A percentile compares a stretch with the other conserved stretches of the same genome.
Evolutionary conservation across 2,113 vertebrate genomes (phyloP).

Genomic region (Anarrhichthys ocellatus): DNA sequence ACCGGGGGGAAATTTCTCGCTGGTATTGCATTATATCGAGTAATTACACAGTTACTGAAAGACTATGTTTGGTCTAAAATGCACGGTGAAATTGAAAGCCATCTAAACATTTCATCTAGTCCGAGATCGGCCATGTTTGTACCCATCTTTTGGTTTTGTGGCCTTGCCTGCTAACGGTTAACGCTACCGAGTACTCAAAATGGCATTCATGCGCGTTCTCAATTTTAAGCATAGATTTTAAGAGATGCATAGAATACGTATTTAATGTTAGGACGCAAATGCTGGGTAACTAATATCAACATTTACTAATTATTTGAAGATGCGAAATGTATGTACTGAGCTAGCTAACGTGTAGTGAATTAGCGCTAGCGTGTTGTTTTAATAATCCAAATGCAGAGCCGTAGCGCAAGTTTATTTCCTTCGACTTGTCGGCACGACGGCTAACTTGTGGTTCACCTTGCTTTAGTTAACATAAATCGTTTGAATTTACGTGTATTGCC

Average conservation of each 20-base stretch:
- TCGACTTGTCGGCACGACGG: accelerated
- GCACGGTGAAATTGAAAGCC: too few species aligned
- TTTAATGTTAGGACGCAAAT: accelerated
- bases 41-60: accelerated
- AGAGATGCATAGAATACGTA: accelerated
- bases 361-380: constrained; percentile 32
- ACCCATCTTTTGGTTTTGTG: constrained; percentile 10
- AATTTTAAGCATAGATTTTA: background rate
- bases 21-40: accelerated
- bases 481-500: accelerated
- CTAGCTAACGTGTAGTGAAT: background rate
- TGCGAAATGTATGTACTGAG: accelerated
- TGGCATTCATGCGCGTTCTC: constrained; percentile 67
- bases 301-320: too few species aligned
- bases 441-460: accelerated
- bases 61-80: accelerated
- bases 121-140: constrained; percentile 74
- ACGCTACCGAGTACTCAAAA: constrained; percentile 34
- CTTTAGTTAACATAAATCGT: accelerated
- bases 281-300: accelerated
- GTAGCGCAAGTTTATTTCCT: too few species aligned
- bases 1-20: background rate
- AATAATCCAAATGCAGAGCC: too few species aligned
- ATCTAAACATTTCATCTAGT: background rate
- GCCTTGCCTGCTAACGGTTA: constrained; percentile 59